Evolutionary conservation across 2,113 vertebrate genomes (phyloP).

Genomic region (Sylvia atricapilla): DNA sequence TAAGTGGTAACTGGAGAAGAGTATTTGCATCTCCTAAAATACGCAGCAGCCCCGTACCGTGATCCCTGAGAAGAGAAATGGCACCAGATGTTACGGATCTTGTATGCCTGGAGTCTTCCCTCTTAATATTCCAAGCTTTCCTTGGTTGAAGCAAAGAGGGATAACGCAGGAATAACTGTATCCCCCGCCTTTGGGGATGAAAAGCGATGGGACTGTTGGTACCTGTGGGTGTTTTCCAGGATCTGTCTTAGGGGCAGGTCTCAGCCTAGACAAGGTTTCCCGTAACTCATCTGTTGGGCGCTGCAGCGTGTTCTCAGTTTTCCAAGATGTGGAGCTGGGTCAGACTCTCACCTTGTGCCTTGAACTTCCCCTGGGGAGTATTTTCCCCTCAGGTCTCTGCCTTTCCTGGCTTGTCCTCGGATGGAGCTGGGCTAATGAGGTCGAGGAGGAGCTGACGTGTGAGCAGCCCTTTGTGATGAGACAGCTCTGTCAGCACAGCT

Average conservation of each 20-base stretch:
- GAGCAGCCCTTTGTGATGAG: slow-evolving; percentile 8
- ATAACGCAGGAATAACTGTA: accelerated
- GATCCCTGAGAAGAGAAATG: not conserved
- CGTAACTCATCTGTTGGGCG: accelerated
- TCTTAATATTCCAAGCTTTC: not conserved
- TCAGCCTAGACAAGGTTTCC: not conserved
- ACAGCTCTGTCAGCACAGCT: slow-evolving; percentile 14
- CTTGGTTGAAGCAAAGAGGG: not conserved
- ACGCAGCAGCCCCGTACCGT: accelerated
- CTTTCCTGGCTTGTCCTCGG: not conserved
- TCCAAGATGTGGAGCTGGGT: not conserved
- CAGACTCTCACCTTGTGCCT: not conserved
- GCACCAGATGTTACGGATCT: not conserved
- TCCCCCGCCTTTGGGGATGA: not conserved
- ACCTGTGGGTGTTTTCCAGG: not conserved
- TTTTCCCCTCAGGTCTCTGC: not conserved
- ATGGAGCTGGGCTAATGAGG: not conserved
- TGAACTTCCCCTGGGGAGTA: not conserved
- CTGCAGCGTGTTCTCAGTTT: not conserved
- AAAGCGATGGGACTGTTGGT: not conserved
- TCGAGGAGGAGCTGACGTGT: not conserved
- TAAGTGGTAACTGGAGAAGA: not conserved
- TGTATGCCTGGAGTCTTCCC: not conserved
- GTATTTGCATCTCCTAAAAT: not conserved
- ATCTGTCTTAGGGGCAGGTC: not conserved